phyloP scores from a whole-genome alignment of 2,888 invertebrate species.

The Oegoconia quadripuncta region DNA sequence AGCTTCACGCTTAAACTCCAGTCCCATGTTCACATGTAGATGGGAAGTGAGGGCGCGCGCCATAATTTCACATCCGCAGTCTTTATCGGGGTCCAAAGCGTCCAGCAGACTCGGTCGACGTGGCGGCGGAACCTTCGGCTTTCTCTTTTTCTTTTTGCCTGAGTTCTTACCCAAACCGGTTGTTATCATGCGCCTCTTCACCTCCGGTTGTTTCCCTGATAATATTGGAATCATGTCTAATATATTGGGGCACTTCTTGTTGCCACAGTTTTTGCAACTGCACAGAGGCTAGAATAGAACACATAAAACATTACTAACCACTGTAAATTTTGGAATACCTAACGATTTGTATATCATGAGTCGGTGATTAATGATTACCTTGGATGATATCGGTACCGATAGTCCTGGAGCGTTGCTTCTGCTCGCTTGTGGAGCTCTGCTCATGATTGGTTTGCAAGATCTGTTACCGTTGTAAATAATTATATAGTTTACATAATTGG shows the following conservation, averaged over 20 bases:
- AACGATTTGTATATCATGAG: background rate
- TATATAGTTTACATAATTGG: too few species aligned
- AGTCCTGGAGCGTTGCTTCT: too few species aligned
- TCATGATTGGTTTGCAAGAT: conserved; percentile 1
- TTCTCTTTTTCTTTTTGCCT: background rate
- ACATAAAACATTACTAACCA: too few species aligned
- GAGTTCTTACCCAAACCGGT: background rate
- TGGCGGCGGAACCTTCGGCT: background rate
- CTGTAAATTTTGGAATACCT: too few species aligned
- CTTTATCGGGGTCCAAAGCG: conserved; percentile 24
- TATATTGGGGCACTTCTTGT: conserved; percentile 40
- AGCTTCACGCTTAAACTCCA: conserved; percentile 16
- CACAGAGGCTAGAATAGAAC: conserved; percentile 43
- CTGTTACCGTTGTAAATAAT: too few species aligned
- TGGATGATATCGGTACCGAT: too few species aligned
- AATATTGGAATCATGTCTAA: conserved; percentile 29
- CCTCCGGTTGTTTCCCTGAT: background rate
- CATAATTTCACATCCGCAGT: conserved; percentile 41
- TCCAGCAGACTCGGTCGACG: conserved; percentile 26
- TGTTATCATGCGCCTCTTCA: background rate
- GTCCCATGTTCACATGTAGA: conserved; percentile 34
- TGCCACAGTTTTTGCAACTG: conserved; percentile 34
- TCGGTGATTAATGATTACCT: conserved; percentile 2
- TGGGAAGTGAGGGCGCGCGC: conserved; percentile 38
- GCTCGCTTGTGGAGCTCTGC: background rate